A percentile compares a stretch with the other conserved stretches of the same genome.
phyloP scores from a whole-genome alignment of 1,140 invertebrate species.

The Dreissena rostriformis region DNA sequence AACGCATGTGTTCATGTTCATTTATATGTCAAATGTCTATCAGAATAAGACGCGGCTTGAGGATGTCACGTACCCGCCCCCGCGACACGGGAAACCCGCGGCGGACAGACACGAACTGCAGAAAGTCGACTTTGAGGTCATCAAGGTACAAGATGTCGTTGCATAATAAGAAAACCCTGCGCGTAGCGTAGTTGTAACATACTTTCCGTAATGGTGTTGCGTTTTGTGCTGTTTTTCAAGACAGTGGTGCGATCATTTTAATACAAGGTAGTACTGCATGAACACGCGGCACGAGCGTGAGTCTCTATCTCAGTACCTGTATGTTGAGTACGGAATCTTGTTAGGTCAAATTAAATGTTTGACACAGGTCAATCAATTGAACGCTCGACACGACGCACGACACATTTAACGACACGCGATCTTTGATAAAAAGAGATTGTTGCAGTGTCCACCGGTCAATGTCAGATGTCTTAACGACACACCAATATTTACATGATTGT shows the following conservation, averaged over 20 bases:
- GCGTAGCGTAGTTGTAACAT: neutral
- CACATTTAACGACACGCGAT: too few relatives aligned
- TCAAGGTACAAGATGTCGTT: neutral
- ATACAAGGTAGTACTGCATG: too few relatives aligned
- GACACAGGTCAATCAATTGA: too few relatives aligned
- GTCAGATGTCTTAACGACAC: neutral
- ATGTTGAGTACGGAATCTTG: too few relatives aligned
- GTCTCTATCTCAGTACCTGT: too few relatives aligned
- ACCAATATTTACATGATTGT: neutral
- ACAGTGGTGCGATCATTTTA: too few relatives aligned
- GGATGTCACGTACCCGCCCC: slow-evolving; percentile 31
- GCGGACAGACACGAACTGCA: slow-evolving; percentile 17
- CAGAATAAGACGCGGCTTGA: slow-evolving; percentile 10
- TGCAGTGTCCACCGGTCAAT: too few relatives aligned
- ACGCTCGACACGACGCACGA: too few relatives aligned
- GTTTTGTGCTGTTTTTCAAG: too few relatives aligned
- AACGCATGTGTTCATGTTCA: neutral
- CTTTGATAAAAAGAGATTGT: too few relatives aligned
- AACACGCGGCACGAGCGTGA: too few relatives aligned
- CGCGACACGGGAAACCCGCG: neutral
- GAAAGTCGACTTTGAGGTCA: slow-evolving; percentile 26
- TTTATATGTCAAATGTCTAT: neutral
- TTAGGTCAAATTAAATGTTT: too few relatives aligned
- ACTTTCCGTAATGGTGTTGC: neutral
- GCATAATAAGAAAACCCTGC: neutral